phyloP scores from a whole-genome alignment of 2,888 invertebrate genomes.

The Tenthredo amoena region DNA sequence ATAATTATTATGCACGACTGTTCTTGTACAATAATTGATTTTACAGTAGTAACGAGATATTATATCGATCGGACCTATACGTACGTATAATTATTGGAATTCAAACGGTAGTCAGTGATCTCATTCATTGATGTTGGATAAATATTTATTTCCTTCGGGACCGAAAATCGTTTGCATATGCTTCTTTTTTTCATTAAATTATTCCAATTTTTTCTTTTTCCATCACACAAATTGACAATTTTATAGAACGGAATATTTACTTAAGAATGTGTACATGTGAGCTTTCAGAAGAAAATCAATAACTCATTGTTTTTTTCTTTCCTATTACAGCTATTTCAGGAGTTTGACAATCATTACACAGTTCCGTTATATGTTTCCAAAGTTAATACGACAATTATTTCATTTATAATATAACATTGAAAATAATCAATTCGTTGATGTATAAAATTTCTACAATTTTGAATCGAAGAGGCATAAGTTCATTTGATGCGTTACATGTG shows the following conservation, averaged over 20 bases:
- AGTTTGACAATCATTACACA: not conserved
- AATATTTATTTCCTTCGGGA: not conserved
- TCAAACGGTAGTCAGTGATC: not conserved
- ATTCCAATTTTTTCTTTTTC: not conserved
- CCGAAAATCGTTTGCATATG: not conserved
- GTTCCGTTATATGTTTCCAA: not conserved
- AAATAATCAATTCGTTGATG: constrained; percentile 6
- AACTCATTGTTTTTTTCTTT: not conserved
- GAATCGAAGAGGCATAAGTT: not conserved
- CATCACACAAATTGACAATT: not conserved
- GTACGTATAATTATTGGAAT: not conserved
- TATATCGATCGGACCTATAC: not conserved
- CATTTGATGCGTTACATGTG: not conserved
- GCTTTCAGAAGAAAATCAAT: not conserved
- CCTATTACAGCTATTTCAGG: not conserved
- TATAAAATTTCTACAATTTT: constrained; percentile 29
- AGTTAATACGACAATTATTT: not conserved
- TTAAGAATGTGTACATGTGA: not conserved
- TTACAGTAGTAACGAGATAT: not conserved
- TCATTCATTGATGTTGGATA: not conserved
- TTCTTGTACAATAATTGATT: constrained; percentile 1
- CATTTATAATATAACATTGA: not conserved
- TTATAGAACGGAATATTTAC: not conserved
- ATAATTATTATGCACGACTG: not conserved
- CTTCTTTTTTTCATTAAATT: not conserved